These are phyloP conservation scores for Suricata suricatta DNA, from an alignment of 2,113 vertebrate species.

Conservation along the genomic window DNA sequence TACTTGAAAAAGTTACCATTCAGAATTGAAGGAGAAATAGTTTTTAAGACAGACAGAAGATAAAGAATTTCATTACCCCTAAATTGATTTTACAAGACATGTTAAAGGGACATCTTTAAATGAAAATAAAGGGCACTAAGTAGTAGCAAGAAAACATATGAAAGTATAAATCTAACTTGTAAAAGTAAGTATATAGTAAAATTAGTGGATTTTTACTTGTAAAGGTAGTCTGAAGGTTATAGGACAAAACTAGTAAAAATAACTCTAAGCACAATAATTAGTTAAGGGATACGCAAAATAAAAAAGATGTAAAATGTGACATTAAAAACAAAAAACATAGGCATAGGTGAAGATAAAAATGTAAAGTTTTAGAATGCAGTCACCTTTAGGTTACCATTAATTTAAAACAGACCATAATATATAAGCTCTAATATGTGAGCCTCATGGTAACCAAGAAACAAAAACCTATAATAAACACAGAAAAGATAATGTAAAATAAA, in stretches of 20 bases:
- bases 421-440: background rate
- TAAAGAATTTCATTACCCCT: background rate
- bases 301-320: background rate
- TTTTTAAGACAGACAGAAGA: background rate
- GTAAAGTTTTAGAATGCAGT: background rate
- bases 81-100: background rate
- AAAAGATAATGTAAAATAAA: background rate
- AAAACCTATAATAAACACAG: background rate
- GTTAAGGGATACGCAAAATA: background rate
- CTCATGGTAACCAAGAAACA: background rate
- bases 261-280: background rate
- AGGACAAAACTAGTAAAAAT: background rate
- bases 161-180: background rate
- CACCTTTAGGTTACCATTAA: background rate
- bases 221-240: background rate
- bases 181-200: background rate
- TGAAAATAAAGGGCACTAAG: background rate
- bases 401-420: background rate
- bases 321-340: background rate
- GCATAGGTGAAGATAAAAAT: background rate
- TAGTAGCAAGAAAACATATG: background rate
- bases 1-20: background rate
- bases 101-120: background rate
- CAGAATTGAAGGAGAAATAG: background rate
- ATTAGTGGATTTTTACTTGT: background rate